Evolutionary conservation across 2,797 vertebrate genomes (phyloP), one percentile per base, ranked within the genome.

Genomic region (Setipinna tenuifilis): DNA sequence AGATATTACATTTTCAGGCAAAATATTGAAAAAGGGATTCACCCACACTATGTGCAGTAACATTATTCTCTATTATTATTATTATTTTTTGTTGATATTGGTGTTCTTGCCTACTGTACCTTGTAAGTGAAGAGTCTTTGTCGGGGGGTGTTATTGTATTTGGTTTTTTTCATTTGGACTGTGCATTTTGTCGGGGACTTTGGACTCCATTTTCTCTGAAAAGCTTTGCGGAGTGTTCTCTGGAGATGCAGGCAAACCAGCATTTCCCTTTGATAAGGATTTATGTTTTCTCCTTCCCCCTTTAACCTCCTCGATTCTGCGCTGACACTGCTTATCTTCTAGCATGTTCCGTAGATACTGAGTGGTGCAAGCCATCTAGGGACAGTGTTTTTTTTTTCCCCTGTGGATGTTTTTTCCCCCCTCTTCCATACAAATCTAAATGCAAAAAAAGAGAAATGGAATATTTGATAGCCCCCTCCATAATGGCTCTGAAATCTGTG

Each of bases 401-500:
- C 87, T 82, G 54, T 61, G 61, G 90, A 85, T 88, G 85, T 68
- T 85, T 41, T 3, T 25, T 14, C 62, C 62, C 28, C 6, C 23
- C 23, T 28, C 68, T 17, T 35, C 68, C 71, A 78, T 87, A 85
- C 87, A 89, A 92, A 90, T 90, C 88, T 87, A 84, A 85, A 86
- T 90, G 88, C 86, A 89, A 80, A 65, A 89, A 82, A 84, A 90
- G 91, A 92, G 89, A 88, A 92, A 91, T 90, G 86, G 91, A 92
- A 93, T 94, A 94, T 93, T 92, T 94, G 92, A 94, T 93, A 91
- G 91, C 88, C 71, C 88, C 89, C 91, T 87, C 92, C 87, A 91
- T 94, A 93, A 94, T 95, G 91, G 93, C 91, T 90, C 90, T 90
- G 87, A 92, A 95, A 94, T 95, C 93, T 94, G 91, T 89, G 86